phyloP scores from a whole-genome alignment of 2,888 invertebrate genomes.

The Tholera decimalis region DNA sequence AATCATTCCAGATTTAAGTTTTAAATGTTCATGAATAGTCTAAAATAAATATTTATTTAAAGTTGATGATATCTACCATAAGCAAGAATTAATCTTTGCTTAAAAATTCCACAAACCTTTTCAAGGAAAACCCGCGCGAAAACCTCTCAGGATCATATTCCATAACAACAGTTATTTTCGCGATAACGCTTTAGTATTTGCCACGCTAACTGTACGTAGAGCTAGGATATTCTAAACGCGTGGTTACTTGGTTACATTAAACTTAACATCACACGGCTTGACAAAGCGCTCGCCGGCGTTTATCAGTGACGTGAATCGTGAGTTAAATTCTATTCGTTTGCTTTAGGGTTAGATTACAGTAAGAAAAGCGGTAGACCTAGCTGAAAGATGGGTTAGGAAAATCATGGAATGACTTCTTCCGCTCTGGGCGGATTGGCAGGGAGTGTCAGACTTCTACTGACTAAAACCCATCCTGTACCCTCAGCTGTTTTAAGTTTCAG shows the following conservation, averaged over 20 bases:
- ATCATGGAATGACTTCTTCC: too few species aligned
- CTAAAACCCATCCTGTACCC: too few species aligned
- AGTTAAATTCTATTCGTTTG: slow-evolving; percentile 59
- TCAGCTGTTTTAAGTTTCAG: too few species aligned
- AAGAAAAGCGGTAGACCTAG: not conserved
- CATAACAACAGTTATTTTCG: slow-evolving; percentile 45
- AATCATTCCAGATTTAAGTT: too few species aligned
- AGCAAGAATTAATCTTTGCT: too few species aligned
- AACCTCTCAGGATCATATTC: slow-evolving; percentile 17
- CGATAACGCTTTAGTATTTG: slow-evolving; percentile 40
- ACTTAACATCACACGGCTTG: slow-evolving; percentile 42
- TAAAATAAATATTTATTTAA: too few species aligned
- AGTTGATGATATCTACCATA: too few species aligned
- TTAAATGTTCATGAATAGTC: too few species aligned
- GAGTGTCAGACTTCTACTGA: too few species aligned
- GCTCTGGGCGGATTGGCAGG: too few species aligned
- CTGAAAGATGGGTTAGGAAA: too few species aligned
- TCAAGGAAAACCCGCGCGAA: slow-evolving; percentile 38
- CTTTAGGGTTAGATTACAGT: slow-evolving; percentile 14
- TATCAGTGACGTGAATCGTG: slow-evolving; percentile 72
- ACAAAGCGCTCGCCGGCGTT: slow-evolving; percentile 55
- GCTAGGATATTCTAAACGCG: slow-evolving; percentile 58
- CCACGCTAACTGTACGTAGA: slow-evolving; percentile 40
- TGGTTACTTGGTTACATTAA: slow-evolving; percentile 53
- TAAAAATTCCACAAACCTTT: slow-evolving; percentile 3